Evolutionary conservation across 2,888 invertebrate species (phyloP), one percentile per base, ranked within the genome.

Genomic region (Lycocerus yunnanus): DNA sequence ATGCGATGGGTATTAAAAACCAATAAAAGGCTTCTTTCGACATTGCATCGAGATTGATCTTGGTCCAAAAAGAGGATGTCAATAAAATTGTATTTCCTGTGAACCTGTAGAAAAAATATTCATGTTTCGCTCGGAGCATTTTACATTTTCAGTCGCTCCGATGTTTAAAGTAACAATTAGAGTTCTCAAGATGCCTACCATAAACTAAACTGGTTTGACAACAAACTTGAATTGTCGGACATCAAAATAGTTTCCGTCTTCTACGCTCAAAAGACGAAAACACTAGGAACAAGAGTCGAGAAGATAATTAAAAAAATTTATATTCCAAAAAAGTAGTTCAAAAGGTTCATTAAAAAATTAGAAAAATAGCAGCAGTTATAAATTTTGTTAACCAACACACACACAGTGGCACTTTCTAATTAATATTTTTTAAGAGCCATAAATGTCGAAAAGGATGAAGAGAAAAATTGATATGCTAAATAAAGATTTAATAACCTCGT

Each of bases 151-250:
- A 43, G 20, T 21, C 65, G 16, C 65, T 65, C 14, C 13, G 65
- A 70, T 70, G 65, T 70, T 70, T 70, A 65, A 58, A 63, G 61
- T 63, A 63, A 68, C 67, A 72, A 73, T 73, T 73, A 69, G 69
- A 66, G 73, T 73, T 73, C 69, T 67, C 27, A 15, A 67, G 69
- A 69, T 73, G 66, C 73, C 61, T 18, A 63, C 18, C 73, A 69
- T 69, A 66, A 69, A 69, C 73, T 69, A 58, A 68, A 73, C 73
- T 73, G 69, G 73, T 73, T 73, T 73, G 66, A 73, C 73, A 69
- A 67, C 63, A 27, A 66, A 15, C 27, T 43, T 60, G 21, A 21
- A 16, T 60, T 15, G 18, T 63, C 43, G 61, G 63, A 15, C 60
- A 24, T 63, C 63, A 63, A 27, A 61, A 70, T 70, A 63, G 27